Conservation (phyloP, 2,888 invertebrate species). For the Cacoxenus indagator region DNA sequence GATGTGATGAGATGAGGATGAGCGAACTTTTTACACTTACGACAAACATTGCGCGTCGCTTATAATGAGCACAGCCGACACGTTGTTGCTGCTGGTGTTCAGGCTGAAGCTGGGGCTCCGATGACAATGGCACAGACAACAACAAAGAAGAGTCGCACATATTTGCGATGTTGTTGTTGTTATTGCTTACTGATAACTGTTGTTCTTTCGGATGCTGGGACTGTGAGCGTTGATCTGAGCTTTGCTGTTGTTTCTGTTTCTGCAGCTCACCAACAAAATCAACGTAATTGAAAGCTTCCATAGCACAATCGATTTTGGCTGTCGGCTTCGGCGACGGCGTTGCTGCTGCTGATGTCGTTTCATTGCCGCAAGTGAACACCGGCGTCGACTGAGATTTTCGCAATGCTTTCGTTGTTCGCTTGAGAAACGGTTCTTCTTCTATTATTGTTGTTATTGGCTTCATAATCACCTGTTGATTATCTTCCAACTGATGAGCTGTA, state of each 20-base stretch:
- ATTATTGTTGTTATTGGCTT: conserved; percentile 40
- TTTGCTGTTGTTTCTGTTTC: conserved; percentile 42
- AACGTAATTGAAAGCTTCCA: conserved; percentile 43
- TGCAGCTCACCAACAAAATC: conserved; percentile 34
- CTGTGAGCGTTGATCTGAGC: conserved; percentile 37
- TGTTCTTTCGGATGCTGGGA: neutral
- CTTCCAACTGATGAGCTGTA: conserved; percentile 22
- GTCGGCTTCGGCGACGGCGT: conserved; percentile 25
- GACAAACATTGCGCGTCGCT: conserved; percentile 87
- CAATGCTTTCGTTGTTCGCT: conserved; percentile 32
- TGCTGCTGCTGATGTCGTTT: conserved; percentile 15
- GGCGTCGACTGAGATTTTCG: conserved; percentile 58
- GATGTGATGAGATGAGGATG: neutral
- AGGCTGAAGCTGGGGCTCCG: conserved; percentile 25
- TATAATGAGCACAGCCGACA: conserved; percentile 85
- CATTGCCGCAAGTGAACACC: conserved; percentile 40
- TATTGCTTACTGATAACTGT: neutral
- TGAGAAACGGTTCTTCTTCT: conserved; percentile 31
- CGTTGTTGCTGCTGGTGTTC: conserved; percentile 36
- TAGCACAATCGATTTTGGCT: conserved; percentile 25
- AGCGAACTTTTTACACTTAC: conserved; percentile 73
- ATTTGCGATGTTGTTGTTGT: neutral
- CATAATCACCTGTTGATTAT: conserved; percentile 49
- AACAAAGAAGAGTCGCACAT: too few relatives aligned
- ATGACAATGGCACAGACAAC: neutral